Conservation (phyloP, 2,113 vertebrate genomes). For the Lepus europaeus region DNA sequence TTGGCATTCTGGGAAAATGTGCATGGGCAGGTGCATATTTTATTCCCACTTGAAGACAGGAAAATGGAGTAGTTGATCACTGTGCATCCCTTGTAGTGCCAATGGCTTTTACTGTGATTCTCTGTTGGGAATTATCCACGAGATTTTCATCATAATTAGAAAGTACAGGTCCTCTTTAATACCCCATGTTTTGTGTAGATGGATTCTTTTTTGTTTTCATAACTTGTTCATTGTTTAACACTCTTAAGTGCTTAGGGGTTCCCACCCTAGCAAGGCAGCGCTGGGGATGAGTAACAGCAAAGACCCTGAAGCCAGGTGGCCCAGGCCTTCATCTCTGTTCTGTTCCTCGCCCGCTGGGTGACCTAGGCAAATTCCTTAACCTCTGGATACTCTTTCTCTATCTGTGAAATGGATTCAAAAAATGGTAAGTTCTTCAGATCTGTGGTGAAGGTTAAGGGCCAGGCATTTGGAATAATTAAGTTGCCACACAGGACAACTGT, state of each 20-base stretch:
- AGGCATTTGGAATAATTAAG: no score
- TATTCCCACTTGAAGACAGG: constrained; percentile 29
- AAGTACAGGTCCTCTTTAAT: background rate
- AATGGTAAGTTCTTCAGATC: background rate
- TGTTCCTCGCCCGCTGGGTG: background rate
- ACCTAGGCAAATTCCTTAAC: background rate
- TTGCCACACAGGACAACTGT: no score
- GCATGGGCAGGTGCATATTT: background rate
- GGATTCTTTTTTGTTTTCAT: background rate
- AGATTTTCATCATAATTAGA: background rate
- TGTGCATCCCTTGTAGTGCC: background rate
- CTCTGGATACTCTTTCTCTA: background rate
- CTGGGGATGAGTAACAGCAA: accelerated
- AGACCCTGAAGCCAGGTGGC: background rate
- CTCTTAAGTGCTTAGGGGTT: background rate
- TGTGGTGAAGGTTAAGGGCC: background rate
- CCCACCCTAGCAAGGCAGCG: background rate
- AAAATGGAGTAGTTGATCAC: background rate
- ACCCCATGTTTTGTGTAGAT: background rate
- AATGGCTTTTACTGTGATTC: background rate
- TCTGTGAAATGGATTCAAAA: background rate
- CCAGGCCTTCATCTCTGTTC: background rate
- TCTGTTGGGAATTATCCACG: background rate
- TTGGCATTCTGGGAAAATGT: background rate
- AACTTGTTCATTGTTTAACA: background rate